Base-by-base conservation (phyloP, 1,140 invertebrate genomes). In the Drosophila truncata region DNA sequence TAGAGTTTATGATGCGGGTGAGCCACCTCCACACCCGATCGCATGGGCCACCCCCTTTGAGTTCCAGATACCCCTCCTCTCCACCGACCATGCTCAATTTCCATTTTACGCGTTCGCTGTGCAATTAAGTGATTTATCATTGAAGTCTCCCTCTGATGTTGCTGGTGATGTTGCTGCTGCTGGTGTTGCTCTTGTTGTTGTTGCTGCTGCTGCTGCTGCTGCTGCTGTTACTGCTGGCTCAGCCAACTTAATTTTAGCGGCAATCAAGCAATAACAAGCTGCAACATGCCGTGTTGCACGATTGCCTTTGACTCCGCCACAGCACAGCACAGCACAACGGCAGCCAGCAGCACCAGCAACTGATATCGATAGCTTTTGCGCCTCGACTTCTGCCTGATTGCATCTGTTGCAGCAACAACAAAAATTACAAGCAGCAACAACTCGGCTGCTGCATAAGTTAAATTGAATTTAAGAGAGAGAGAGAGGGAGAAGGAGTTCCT, bases 121-220 rank as follows among this genome's bases (percentile, higher is more conserved):
- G 85, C 86, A 90, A 90, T 90, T 90, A 90, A 90, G 85, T 90
- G 85, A 90, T 90, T 90, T 90, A 90, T 90, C 85, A 90, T 90
- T 90, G 79, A 52, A 90, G 85, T 81, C 76, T 72, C 77, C 67
- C 59, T 80, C 76, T 85, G 78, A 64, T 70, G 82, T 18, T 66
- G 72, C 42, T 66, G 71, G 20, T 80, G 46, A 11, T 58, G 76
- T 14, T 54, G 49, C 18, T 77, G 57, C n/a, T 69, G 72, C 31
- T 42, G 70, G 23, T 47, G 25, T 63, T 49, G 69, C 23, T 33
- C 44, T 10, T 27, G 67, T 20, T 50, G 35, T 6, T 57, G 69
- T 11, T 44, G 75, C 13, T 44, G 75, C 13, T 41, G 67, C 11
- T 54, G 62, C 80, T 60, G 80, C 8, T 54, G 57, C 9, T 76